These are phyloP conservation scores for Channallabes apus DNA, from an alignment of 2,797 vertebrate genomes.

Conservation along the genomic window DNA sequence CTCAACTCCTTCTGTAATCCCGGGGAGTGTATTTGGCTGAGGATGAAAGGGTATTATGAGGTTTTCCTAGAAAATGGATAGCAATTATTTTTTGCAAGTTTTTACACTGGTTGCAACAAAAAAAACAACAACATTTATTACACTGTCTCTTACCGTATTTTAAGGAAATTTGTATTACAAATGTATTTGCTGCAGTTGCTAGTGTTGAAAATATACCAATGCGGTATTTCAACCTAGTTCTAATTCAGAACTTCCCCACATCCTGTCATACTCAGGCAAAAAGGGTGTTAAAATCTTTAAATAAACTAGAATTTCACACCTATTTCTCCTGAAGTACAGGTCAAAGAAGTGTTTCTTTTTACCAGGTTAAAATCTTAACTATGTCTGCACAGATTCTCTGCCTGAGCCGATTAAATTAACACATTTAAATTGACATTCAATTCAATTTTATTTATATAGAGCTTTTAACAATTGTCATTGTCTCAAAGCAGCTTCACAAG, in stretches of 20 bases:
- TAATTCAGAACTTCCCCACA: constrained; percentile 3
- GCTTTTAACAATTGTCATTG: no score
- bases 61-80: not conserved
- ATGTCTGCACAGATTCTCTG: no score
- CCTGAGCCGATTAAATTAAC: not conserved
- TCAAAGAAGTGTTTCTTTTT: not conserved
- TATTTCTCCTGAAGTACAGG: no score
- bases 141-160: not conserved
- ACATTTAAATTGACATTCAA: not conserved
- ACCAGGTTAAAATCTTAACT: not conserved
- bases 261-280: not conserved
- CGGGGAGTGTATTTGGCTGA: no score
- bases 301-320: not conserved
- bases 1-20: no score
- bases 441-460: no score
- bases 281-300: not conserved
- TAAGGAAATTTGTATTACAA: not conserved
- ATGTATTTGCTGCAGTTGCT: no score
- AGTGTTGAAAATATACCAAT: not conserved
- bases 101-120: no score
- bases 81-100: no score
- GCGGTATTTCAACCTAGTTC: not conserved
- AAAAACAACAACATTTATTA: no score
- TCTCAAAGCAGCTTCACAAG: no score
- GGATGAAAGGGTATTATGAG: no score